phyloP scores from a whole-genome alignment of 2,113 vertebrate species.

The Siniperca knerii region DNA sequence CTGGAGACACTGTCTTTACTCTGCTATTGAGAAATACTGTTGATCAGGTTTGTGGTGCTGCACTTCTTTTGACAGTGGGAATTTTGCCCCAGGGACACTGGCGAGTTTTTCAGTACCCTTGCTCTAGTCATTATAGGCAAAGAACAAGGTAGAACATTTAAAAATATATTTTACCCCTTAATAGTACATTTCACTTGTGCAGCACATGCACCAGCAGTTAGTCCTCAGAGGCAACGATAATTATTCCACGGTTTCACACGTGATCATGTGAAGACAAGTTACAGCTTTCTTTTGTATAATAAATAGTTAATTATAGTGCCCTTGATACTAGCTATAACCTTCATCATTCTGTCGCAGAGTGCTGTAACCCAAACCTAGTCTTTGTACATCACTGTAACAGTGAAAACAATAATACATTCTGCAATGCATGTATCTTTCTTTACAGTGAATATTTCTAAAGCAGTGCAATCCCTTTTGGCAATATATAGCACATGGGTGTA shows the following conservation, averaged over 20 bases:
- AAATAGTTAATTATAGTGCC: constrained; percentile 2
- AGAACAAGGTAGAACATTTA: constrained; percentile 1
- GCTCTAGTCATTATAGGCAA: neutral
- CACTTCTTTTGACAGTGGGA: no score
- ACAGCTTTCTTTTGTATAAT: constrained; percentile 13
- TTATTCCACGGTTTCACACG: neutral
- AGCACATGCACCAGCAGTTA: constrained; percentile 14
- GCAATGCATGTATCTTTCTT: constrained; percentile 35
- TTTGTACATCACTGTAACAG: constrained; percentile 12
- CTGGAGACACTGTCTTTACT: neutral
- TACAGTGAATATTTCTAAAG: constrained; percentile 49
- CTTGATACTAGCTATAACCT: constrained; percentile 1
- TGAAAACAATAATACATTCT: constrained; percentile 5
- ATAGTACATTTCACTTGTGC: constrained; percentile 7
- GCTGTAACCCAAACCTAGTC: neutral
- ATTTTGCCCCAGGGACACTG: neutral
- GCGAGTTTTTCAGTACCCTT: neutral
- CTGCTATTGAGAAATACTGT: neutral
- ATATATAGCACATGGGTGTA: constrained; percentile 38
- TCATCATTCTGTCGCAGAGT: neutral
- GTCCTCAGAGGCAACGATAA: constrained; percentile 10
- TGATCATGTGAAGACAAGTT: constrained; percentile 7
- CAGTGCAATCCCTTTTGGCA: constrained; percentile 46
- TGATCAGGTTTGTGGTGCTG: neutral
- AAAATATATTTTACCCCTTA: neutral